Conservation (phyloP, 2,888 invertebrate species). For the Nephrotoma flavescens region DNA sequence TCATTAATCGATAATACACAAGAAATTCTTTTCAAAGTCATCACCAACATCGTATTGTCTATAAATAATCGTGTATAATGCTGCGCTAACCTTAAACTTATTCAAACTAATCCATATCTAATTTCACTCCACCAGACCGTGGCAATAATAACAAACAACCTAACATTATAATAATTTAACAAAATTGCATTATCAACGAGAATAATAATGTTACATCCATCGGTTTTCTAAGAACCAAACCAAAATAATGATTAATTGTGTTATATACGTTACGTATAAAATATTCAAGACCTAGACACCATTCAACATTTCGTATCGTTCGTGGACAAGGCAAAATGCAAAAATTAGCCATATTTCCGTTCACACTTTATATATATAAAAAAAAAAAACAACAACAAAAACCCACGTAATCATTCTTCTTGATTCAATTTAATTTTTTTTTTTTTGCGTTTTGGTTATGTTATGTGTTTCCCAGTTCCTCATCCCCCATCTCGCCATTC, state of each 20-base stretch:
- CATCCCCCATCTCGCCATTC: neutral
- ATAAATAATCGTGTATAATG: neutral
- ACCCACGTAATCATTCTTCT: neutral
- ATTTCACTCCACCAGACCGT: neutral
- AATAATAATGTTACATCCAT: neutral
- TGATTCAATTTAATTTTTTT: neutral
- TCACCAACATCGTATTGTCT: neutral
- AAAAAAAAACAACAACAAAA: neutral
- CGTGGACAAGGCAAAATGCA: neutral
- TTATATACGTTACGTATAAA: neutral
- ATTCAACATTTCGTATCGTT: neutral
- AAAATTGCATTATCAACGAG: neutral
- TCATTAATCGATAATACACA: neutral
- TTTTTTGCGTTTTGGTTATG: neutral
- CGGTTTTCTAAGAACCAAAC: neutral
- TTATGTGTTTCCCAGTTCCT: neutral
- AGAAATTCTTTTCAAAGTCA: neutral
- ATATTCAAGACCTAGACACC: neutral
- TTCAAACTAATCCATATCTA: neutral
- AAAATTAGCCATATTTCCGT: neutral
- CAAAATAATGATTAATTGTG: neutral
- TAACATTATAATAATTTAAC: neutral
- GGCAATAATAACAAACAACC: neutral
- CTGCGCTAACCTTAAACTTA: neutral
- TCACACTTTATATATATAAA: neutral